Conservation (phyloP, 2,113 vertebrate species). For the Nyctereutes procyonoides region DNA sequence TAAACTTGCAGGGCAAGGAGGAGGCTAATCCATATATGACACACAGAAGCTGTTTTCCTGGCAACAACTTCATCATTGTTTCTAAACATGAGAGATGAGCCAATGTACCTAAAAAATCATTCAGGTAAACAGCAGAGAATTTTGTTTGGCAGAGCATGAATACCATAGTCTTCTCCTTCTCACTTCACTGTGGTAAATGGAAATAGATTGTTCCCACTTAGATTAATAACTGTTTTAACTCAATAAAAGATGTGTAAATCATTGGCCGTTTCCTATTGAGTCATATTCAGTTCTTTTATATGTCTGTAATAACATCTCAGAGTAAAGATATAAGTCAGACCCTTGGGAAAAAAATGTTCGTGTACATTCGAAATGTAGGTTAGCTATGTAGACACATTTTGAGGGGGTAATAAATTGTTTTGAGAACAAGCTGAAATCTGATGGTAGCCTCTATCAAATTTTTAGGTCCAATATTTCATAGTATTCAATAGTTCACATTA, state of each 20-base stretch:
- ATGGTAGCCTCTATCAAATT: background rate
- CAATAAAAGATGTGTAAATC: slow-evolving; percentile 55
- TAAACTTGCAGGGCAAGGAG: slow-evolving; percentile 66
- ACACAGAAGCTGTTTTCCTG: slow-evolving; percentile 72
- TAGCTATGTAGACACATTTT: background rate
- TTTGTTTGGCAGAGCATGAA: slow-evolving; percentile 74
- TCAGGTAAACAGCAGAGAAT: slow-evolving; percentile 79
- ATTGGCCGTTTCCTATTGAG: slow-evolving; percentile 61
- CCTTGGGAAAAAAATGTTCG: background rate
- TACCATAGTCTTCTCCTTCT: slow-evolving; percentile 61
- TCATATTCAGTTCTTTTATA: slow-evolving; percentile 31
- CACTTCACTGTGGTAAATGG: slow-evolving; percentile 34
- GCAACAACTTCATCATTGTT: slow-evolving; percentile 83
- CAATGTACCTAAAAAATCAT: slow-evolving; percentile 75
- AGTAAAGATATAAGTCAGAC: slow-evolving; percentile 27
- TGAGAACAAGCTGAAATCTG: slow-evolving; percentile 50
- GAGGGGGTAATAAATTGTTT: background rate
- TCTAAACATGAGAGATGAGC: slow-evolving; percentile 81
- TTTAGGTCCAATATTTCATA: slow-evolving; percentile 29
- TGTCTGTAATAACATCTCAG: slow-evolving; percentile 41
- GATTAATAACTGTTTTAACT: slow-evolving; percentile 76
- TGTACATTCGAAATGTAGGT: background rate
- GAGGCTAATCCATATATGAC: slow-evolving; percentile 75
- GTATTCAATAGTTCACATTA: slow-evolving; percentile 44
- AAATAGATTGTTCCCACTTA: slow-evolving; percentile 50